A percentile compares a stretch with the other conserved stretches of the same genome.
phyloP scores from a whole-genome alignment of 2,888 invertebrate genomes.

The Pyrrhia umbra region DNA sequence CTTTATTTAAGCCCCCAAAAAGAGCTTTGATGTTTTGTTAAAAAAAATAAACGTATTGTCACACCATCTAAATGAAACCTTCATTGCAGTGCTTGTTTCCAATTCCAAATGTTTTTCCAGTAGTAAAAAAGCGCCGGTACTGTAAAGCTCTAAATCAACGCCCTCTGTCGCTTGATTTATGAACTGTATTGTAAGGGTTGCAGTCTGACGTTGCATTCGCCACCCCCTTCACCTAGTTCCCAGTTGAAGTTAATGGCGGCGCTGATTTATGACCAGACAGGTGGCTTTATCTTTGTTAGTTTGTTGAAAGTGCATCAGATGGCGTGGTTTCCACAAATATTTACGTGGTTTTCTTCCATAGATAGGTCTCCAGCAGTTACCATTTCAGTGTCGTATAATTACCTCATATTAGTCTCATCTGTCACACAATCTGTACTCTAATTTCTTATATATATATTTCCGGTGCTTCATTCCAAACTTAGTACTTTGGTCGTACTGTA shows the following conservation, averaged over 20 bases:
- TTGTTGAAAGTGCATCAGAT: slow-evolving; percentile 11
- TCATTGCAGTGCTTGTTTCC: background rate
- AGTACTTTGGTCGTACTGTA: no score
- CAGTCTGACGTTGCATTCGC: slow-evolving; percentile 15
- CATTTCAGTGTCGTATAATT: no score
- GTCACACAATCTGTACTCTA: no score
- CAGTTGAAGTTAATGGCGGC: slow-evolving; percentile 7
- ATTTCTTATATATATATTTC: no score
- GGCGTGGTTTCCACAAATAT: background rate
- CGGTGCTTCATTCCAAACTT: no score
- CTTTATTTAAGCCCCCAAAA: no score
- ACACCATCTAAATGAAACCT: background rate
- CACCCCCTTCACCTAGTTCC: slow-evolving; percentile 7
- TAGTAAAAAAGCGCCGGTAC: background rate
- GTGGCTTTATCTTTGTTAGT: background rate
- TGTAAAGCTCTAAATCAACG: slow-evolving; percentile 14
- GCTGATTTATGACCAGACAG: slow-evolving; percentile 12
- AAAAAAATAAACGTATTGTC: no score
- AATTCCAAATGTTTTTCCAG: background rate
- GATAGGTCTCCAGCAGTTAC: no score
- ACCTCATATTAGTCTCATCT: no score
- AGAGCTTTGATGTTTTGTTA: no score
- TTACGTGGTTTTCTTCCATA: no score
- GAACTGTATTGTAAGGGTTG: slow-evolving; percentile 20
- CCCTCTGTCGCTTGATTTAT: slow-evolving; percentile 43